These are phyloP conservation scores for Aphaenogaster floridana DNA, from an alignment of 1,140 invertebrate genomes.

Conservation along the genomic window DNA sequence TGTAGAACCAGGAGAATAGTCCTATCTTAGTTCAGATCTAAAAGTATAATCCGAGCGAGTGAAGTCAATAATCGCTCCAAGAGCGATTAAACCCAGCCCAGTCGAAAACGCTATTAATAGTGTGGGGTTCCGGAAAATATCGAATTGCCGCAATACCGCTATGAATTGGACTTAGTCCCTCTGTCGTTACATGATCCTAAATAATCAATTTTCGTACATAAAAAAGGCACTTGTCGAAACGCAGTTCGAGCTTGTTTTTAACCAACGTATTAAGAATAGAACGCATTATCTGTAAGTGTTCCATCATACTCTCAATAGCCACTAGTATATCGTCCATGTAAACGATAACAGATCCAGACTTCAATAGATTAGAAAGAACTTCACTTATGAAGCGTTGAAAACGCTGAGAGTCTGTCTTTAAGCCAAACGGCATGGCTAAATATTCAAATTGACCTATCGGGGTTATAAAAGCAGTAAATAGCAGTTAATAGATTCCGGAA, in stretches of 20 bases:
- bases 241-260: background rate
- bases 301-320: background rate
- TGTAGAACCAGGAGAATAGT: too few species aligned
- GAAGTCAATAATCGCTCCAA: too few species aligned
- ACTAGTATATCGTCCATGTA: slow-evolving; percentile 35
- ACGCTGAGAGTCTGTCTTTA: background rate
- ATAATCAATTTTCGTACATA: background rate
- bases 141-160: background rate
- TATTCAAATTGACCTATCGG: slow-evolving; percentile 23
- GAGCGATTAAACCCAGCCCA: too few species aligned
- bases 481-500: background rate
- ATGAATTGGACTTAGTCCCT: background rate
- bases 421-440: slow-evolving; percentile 15
- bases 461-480: background rate
- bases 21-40: too few species aligned
- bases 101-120: too few species aligned
- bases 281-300: background rate
- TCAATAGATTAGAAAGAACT: background rate
- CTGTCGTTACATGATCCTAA: background rate
- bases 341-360: background rate
- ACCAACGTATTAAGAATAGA: background rate
- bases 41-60: too few species aligned
- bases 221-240: background rate
- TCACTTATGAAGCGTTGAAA: slow-evolving; percentile 27
- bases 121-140: background rate